Evolutionary conservation across 2,113 vertebrate genomes (phyloP), one percentile per base, ranked within the genome.

Genomic region (Halcyon senegalensis): DNA sequence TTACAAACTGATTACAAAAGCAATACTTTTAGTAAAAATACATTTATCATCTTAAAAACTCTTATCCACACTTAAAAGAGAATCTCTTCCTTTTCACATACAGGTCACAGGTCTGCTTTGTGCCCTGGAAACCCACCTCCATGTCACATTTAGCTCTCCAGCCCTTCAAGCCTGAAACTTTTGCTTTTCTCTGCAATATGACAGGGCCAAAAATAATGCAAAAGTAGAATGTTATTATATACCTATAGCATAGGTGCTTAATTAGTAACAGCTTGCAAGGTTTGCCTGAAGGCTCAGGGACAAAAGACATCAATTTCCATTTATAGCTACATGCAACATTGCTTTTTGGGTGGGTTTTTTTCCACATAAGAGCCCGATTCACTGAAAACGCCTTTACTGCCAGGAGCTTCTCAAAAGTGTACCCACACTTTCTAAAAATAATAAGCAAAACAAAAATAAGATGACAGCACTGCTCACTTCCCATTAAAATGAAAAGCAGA

Each of bases 341-440:
- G 5, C 37, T 82, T 92, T 88, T 55, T 33, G 15, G 48, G 39
- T 53, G 60, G 39, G 63, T 0, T 0, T 48, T 79, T 67, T 46
- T 11, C 37, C 28, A 16, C 7, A 4, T 16, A 77, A 82, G 43
- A 78, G 31, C 25, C 33, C 48, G 64, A 94, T 84, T 68, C 78
- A 84, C 30, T 64, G 74, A 67, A 95, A 93, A 82, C 1, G 9
- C 43, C 75, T 85, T 72, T 59, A 28, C 25, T 85, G 85, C 55
- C 87, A 92, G 60, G 16, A 78, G n/a, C 60, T 72, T 67, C 78
- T 83, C 62, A 75, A 64, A 82, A 75, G 27, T 4, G 3, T 39
- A 79, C 48, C 67, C 78, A 93, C 46, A n/a, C 64, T 72, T 87
- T 63, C 78, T 81, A 93, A 95, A 93, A 84, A 93, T 76, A 82